These are phyloP conservation scores for Oscarella lobularis DNA, from an alignment of 37 sponge, comb jelly and placozoan species.

Conservation along the genomic window DNA sequence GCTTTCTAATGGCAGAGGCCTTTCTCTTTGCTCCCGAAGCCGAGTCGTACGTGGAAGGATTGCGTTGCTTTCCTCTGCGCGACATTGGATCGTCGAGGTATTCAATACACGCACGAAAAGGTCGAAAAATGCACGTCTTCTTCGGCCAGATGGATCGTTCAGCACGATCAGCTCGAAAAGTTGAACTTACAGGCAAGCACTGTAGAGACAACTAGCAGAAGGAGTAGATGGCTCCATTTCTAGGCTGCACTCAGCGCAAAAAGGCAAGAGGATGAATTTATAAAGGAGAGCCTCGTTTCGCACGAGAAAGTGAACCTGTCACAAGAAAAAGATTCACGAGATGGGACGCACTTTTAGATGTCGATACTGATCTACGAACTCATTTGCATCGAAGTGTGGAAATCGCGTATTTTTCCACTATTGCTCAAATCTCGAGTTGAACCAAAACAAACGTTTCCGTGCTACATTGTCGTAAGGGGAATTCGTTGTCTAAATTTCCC, in stretches of 20 bases:
- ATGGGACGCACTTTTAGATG: neutral
- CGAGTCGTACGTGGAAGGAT: neutral
- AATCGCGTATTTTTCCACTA: neutral
- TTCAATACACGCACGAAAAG: neutral
- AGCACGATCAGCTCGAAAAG: neutral
- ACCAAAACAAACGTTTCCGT: neutral
- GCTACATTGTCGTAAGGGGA: neutral
- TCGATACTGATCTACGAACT: neutral
- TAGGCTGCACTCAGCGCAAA: neutral
- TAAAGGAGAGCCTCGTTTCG: neutral
- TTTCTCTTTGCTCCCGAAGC: neutral
- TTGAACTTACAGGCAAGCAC: neutral
- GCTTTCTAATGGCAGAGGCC: neutral
- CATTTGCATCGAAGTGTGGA: neutral
- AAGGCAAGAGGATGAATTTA: neutral
- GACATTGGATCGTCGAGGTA: neutral
- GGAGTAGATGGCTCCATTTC: neutral
- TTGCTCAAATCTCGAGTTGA: neutral
- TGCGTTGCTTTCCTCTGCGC: neutral
- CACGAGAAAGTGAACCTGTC: neutral
- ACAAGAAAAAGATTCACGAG: neutral
- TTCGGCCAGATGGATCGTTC: neutral
- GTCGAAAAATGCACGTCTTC: neutral
- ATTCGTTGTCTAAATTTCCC: neutral
- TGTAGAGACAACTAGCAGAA: neutral